Base-by-base conservation (phyloP, 2,888 invertebrate species). In the Drosophila imparisetae region DNA sequence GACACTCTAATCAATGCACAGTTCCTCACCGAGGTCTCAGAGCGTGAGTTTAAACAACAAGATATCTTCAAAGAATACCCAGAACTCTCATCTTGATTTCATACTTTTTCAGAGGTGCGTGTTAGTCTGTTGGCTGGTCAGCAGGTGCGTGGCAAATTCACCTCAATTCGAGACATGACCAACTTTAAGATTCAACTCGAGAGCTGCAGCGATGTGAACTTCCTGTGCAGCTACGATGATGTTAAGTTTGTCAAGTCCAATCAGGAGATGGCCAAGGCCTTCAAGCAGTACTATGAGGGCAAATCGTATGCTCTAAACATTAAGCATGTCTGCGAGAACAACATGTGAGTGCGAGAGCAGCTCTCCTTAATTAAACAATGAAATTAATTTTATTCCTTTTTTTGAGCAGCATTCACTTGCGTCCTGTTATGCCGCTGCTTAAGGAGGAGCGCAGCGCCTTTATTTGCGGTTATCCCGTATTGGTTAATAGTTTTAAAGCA, bases 381-480 rank as follows among this genome's bases (percentile, higher is more conserved):
- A 4, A 4, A 45, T 18, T 63, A 54, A 63, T 45, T 6, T 21
- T n/a, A 21, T 18, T 50, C 8, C 4, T 18, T 29, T n/a, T 11
- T 45, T 40, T 11, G 93, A 94, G 2, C 91, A 96, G 96, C 72
- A 92, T 96, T 74, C 93, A 95, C 64, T 94, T 96, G 64, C 95
- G 95, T 4, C 92, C 97, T 4, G 96, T 96, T 86, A 89, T 93
- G 86, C 92, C 92, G 38, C 70, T 93, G 27, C 86, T 92, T 1
- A 90, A 89, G 66, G 91, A 92, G 48, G 91, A 92, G 73, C 84
- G 91, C 64, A 80, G 81, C 45, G 89, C 92, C 0, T 94, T 94
- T 36, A 91, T 96, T 8, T 96, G 96, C 81, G 94, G 94, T 27
- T 93, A 95, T 85, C 95, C 96, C 0, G 94, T 97, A 8, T 74